Evolutionary conservation across 2,113 vertebrate genomes (phyloP).

Genomic region (Chamaetylas fuelleborni): DNA sequence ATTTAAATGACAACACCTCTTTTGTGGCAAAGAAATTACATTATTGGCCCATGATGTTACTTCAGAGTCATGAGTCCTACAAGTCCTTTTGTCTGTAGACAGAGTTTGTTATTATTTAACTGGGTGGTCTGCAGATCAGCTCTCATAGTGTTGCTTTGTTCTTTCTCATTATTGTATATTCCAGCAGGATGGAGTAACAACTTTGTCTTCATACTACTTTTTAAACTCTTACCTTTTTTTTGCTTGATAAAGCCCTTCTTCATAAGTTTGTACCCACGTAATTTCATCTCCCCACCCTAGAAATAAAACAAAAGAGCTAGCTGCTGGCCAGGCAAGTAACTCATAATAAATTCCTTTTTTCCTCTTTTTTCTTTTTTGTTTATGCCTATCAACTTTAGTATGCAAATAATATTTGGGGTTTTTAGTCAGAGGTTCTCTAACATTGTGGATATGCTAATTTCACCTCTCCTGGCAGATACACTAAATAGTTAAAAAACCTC

Average conservation of each 20-base stretch:
- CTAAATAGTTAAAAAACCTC: neutral
- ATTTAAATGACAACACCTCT: neutral
- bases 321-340: neutral
- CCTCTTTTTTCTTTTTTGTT: neutral
- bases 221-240: constrained; percentile 73
- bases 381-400: neutral
- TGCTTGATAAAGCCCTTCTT: constrained; percentile 79
- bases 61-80: neutral
- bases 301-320: constrained; percentile 13
- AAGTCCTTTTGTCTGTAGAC: neutral
- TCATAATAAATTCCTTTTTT: neutral
- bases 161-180: neutral
- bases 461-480: neutral
- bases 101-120: neutral
- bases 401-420: neutral
- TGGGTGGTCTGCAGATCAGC: neutral
- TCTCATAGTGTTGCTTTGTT: neutral
- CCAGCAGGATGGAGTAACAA: neutral
- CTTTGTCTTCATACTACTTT: neutral
- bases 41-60: neutral
- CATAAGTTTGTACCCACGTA: constrained; percentile 82
- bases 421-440: neutral
- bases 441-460: neutral
- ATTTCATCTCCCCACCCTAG: constrained; percentile 86
- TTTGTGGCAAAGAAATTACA: neutral